Conservation (phyloP, 2,113 vertebrate genomes). For the Chamaea fasciata region DNA sequence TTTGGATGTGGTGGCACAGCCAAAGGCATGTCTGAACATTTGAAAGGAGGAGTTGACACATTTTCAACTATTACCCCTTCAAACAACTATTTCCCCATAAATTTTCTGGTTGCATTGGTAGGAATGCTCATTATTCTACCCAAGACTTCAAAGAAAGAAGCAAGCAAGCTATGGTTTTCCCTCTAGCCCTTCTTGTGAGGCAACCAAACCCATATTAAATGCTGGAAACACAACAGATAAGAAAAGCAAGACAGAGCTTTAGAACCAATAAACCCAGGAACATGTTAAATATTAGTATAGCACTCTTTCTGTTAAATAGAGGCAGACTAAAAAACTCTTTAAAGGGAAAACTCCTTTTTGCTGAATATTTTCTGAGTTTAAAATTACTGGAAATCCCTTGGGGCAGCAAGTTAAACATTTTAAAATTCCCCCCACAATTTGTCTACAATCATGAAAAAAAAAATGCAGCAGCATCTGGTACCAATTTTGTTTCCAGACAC, state of each 20-base stretch:
- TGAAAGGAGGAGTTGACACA: conserved; percentile 23
- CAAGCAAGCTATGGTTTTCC: background rate
- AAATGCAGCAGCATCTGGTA: conserved; percentile 17
- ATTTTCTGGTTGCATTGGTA: background rate
- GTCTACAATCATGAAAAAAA: background rate
- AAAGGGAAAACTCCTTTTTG: background rate
- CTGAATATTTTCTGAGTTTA: background rate
- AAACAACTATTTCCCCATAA: conserved; percentile 22
- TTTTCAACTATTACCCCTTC: conserved; percentile 4
- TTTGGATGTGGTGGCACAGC: background rate
- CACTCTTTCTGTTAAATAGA: background rate
- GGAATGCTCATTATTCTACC: conserved; percentile 12
- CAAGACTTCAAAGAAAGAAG: conserved; percentile 25
- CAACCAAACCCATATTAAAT: background rate
- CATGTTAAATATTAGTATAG: background rate
- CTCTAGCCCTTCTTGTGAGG: background rate
- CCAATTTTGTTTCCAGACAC: conserved; percentile 23
- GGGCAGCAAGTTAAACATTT: conserved; percentile 48
- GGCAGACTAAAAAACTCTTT: background rate
- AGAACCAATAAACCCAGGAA: background rate
- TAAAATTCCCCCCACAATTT: background rate
- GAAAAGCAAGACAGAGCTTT: conserved; percentile 30
- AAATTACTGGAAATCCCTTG: conserved; percentile 13
- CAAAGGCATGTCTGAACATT: background rate
- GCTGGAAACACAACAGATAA: conserved; percentile 21